Base-by-base conservation (phyloP, 2,113 vertebrate species). In the Channa argus region DNA sequence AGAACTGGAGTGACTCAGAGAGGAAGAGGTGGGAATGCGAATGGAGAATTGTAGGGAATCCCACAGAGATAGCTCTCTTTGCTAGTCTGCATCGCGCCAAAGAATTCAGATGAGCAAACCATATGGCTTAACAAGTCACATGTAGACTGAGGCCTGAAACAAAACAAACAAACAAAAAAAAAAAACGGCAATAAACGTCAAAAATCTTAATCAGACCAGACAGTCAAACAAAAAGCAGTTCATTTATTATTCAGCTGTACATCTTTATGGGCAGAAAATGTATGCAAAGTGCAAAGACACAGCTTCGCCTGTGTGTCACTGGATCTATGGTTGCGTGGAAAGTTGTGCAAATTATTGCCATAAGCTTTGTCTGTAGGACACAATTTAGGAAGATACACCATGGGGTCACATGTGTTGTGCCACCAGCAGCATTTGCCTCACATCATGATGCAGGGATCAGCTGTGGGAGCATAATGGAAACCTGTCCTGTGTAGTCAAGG, bases 51-150 rank as follows among this genome's bases (percentile, higher is more conserved):
- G 65, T 9, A 89, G 92, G 90, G 89, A 91, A 91, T 87, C 91
- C 90, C 88, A 89, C 85, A 65, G 89, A 91, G 91, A 89, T 80
- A 84, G 83, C 73, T 56, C 84, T 77, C 83, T 59, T 79, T 14
- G 14, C 52, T 41, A 3, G 65, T 71, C 71, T 50, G 74, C 54
- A 7, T 36, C 24, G 8, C 14, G 77, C 88, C 88, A 89, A 91
- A 87, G 90, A 92, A 93, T 90, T 79, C 88, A 83, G 82, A 93
- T 45, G 91, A 92, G 86, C 74, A 89, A 91, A 92, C 86, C 91
- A 90, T 85, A 80, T 93, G 92, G 92, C 77, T 77, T 9, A 55
- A 89, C 63, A 56, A 79, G 86, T 89, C 82, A 63, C 71, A 80
- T 62, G 79, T 67, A 75, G 72, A 84, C 73, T 69, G 71, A 8